Evolutionary conservation across 2,888 invertebrate genomes (phyloP), one percentile per base, ranked within the genome.

Genomic region (Pheosia gnoma): DNA sequence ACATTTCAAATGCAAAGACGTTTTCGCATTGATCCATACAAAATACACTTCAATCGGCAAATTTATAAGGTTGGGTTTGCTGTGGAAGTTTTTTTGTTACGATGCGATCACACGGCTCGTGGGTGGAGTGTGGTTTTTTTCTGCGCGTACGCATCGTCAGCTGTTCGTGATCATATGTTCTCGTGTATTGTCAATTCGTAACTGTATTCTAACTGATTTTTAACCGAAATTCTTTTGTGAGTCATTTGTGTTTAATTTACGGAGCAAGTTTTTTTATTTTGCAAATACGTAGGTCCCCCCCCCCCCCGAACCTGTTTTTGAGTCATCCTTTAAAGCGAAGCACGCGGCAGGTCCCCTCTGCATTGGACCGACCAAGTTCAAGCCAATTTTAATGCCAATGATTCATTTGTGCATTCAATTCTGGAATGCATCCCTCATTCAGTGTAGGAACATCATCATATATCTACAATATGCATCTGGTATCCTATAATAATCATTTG

Each of bases 141-240:
- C 80, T 75, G 52, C 60, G 45, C 38, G 4, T 63, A 41, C 43
- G 80, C 85, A 85, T 83, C 84, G 85, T 84, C 91, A 91, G 91
- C 90, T 90, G 91, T 87, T 86, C 68, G 5, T 9, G 74, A 84
- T 89, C 90, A 88, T 80, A 86, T 90, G 90, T 85, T 87, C 68
- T 72, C 63, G 61, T 59, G 57, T 39, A 70, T 72, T 59, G 59
- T 79, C 75, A 81, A 81, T 73, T 77, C 65, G 51, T 87, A 91
- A 89, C 91, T 84, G 91, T 89, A 75, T n/a, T 84, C 66, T 83
- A 91, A 91, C 90, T 78, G 90, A 91, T 83, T 88, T 75, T 77
- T 71, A 79, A 87, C 86, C 83, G 80, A 88, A 85, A 81, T 70
- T 74, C 65, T 57, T 71, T 76, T 67, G 59, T 39, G 57, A 57